A percentile compares a stretch with the other conserved stretches of the same genome.
These are phyloP conservation scores for Lypha dubia DNA, from an alignment of 2,888 invertebrate species.

Conservation along the genomic window DNA sequence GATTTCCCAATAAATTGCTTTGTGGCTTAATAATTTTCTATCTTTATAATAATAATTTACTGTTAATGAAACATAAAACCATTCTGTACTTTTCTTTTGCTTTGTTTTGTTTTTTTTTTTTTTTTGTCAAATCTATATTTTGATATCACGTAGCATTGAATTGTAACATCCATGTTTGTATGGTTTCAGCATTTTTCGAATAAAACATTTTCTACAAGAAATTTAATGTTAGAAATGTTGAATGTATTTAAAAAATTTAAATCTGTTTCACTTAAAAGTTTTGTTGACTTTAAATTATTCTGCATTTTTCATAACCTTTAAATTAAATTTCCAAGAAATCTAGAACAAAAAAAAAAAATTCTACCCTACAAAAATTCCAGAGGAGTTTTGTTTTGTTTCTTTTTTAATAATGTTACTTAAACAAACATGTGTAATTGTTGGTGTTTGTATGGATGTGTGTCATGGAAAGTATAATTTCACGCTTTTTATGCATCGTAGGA, in stretches of 20 bases:
- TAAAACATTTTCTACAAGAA: not conserved
- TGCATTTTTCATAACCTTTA: not conserved
- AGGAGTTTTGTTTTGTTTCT: too few species aligned
- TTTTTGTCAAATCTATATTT: not conserved
- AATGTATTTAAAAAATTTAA: not conserved
- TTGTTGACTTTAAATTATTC: not conserved
- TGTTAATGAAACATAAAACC: not conserved
- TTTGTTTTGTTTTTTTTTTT: too few species aligned
- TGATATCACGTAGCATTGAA: not conserved
- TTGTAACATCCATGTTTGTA: too few species aligned
- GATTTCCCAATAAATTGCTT: not conserved
- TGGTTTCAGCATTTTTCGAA: too few species aligned
- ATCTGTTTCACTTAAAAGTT: not conserved
- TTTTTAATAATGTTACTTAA: not conserved
- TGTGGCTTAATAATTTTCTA: not conserved
- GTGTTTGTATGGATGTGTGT: not conserved
- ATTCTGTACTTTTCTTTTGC: not conserved
- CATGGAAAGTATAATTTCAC: slow-evolving; percentile 22
- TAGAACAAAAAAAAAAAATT: too few species aligned
- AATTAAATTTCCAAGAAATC: not conserved
- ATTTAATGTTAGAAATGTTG: not conserved
- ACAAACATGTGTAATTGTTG: not conserved
- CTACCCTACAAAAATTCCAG: not conserved
- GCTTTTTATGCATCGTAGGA: slow-evolving; percentile 11
- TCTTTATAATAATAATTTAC: not conserved